phyloP scores from a whole-genome alignment of 2,888 invertebrate species.

The Conops quadrifasciatus region DNA sequence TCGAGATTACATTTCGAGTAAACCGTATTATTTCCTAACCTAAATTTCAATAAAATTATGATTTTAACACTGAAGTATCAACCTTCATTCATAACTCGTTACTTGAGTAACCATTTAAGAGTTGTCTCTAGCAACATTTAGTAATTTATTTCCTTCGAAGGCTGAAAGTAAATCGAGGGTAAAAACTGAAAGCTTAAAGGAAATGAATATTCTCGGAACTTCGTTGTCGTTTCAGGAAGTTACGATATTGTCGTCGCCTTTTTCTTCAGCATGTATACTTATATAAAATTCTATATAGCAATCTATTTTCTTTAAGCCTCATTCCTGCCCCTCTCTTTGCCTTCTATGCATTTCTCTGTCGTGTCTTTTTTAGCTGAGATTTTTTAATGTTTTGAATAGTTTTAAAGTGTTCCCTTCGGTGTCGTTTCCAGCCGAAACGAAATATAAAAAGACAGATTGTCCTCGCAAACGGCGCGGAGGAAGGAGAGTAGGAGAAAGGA shows the following conservation, averaged over 20 bases:
- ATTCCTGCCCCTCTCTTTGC: not conserved
- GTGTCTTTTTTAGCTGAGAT: not conserved
- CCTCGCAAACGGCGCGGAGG: not conserved
- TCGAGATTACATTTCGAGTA: no score
- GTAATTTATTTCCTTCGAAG: not conserved
- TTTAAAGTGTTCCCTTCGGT: slow-evolving; percentile 30
- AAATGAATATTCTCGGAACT: slow-evolving; percentile 45
- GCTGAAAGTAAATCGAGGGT: not conserved
- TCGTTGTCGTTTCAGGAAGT: slow-evolving; percentile 5
- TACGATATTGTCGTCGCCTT: not conserved
- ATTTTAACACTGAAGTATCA: no score
- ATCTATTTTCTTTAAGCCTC: not conserved
- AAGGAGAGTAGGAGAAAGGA: not conserved
- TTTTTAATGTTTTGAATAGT: slow-evolving; percentile 23
- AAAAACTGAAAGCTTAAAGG: slow-evolving; percentile 58
- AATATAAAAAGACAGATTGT: no score
- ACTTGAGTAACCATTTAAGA: not conserved
- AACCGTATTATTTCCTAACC: no score
- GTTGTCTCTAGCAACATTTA: not conserved
- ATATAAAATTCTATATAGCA: no score
- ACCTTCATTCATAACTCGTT: not conserved
- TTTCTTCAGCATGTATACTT: not conserved
- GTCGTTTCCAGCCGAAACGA: slow-evolving; percentile 10
- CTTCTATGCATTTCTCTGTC: not conserved
- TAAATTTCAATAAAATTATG: no score